Percentiles rank a stretch among this genome's conserved stretches.
Evolutionary conservation across 53 echinoderm and acorn worm genomes (phyloP).

Genomic region (Holothuria scabra): DNA sequence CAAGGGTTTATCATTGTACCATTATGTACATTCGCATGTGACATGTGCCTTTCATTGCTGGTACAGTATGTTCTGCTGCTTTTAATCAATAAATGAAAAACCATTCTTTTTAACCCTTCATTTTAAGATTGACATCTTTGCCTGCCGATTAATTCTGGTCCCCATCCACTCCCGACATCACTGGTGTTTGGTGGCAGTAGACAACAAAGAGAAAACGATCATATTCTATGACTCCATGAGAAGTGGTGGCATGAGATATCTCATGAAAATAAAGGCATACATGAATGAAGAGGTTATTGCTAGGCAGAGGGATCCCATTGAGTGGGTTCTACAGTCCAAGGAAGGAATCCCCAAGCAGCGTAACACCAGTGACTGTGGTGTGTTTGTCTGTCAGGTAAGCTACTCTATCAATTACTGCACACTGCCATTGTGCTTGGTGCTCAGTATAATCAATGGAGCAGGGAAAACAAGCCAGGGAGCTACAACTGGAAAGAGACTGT

Average conservation of each 20-base stretch:
- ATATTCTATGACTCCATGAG: slow-evolving; percentile 70
- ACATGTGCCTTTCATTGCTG: too few species aligned
- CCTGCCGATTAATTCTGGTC: slow-evolving; percentile 62
- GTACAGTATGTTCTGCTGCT: too few species aligned
- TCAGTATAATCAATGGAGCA: too few species aligned
- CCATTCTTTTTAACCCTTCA: background rate
- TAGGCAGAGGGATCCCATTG: slow-evolving; percentile 30
- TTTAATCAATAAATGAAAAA: too few species aligned
- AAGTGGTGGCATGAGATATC: slow-evolving; percentile 17
- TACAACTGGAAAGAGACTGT: too few species aligned
- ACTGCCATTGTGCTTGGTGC: too few species aligned
- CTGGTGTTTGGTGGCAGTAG: slow-evolving; percentile 68
- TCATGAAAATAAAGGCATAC: slow-evolving; percentile 45
- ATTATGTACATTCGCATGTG: too few species aligned
- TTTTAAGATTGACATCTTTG: slow-evolving; percentile 67
- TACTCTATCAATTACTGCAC: too few species aligned
- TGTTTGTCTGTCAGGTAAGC: slow-evolving; percentile 82
- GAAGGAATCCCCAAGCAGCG: slow-evolving; percentile 65
- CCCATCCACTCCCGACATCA: slow-evolving; percentile 71
- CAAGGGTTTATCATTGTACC: too few species aligned
- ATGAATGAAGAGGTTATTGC: slow-evolving; percentile 53
- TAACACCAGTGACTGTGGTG: slow-evolving; percentile 76
- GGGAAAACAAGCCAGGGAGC: too few species aligned
- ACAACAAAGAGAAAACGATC: slow-evolving; percentile 48
- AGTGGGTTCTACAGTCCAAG: slow-evolving; percentile 47